Conservation (phyloP, 2,888 invertebrate species). For the Galerucella pusilla region DNA sequence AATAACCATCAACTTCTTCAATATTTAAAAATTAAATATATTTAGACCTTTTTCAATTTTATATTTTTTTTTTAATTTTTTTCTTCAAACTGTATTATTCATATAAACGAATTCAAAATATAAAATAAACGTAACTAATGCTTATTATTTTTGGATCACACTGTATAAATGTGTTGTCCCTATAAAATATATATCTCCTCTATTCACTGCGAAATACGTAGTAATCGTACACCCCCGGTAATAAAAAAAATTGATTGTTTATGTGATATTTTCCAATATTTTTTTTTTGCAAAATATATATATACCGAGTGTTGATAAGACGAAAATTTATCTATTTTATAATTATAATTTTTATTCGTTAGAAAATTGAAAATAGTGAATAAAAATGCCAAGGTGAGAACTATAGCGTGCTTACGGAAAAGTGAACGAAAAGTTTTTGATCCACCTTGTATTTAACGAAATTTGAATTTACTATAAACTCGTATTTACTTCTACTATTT, state of each 20-base stretch:
- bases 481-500: too few species aligned
- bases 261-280: constrained; percentile 17
- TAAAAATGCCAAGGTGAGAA: constrained; percentile 24
- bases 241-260: background rate
- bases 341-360: background rate
- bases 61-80: constrained; percentile 1
- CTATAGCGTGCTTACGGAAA: background rate
- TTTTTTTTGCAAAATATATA: constrained; percentile 11
- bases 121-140: background rate
- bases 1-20: background rate
- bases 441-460: too few species aligned
- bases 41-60: background rate
- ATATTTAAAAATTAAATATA: background rate
- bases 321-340: constrained; percentile 20
- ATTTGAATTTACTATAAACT: background rate
- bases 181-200: background rate
- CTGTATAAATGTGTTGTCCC: background rate
- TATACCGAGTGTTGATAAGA: constrained; percentile 28
- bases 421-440: too few species aligned
- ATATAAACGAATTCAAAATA: background rate
- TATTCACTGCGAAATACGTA: constrained; percentile 10
- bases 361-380: background rate
- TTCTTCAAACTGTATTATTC: background rate
- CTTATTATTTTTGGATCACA: background rate
- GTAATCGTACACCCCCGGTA: background rate